Evolutionary conservation across 2,888 invertebrate genomes (phyloP).

Genomic region (Himalopsyche japonica): DNA sequence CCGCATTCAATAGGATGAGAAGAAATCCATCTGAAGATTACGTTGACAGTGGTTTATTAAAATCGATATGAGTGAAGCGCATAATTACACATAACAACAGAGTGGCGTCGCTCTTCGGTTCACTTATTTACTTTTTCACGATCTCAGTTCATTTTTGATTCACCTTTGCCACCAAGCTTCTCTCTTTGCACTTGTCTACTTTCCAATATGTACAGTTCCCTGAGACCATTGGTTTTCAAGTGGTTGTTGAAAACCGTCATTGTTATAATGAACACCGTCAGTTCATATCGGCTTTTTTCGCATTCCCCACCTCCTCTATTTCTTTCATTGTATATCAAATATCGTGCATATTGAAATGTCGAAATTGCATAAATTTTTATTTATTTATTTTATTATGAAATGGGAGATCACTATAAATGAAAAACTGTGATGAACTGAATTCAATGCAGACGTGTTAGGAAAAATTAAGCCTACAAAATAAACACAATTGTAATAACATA

Average conservation of each 20-base stretch:
- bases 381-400: no score
- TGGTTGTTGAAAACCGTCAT: background rate
- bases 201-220: background rate
- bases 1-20: background rate
- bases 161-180: constrained; percentile 21
- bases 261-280: background rate
- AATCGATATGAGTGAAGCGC: constrained; percentile 16
- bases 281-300: no score
- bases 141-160: constrained; percentile 21
- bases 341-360: no score
- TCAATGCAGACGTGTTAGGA: no score
- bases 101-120: background rate
- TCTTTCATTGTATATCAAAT: no score
- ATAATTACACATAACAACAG: constrained; percentile 17
- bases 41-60: constrained; percentile 11
- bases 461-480: no score
- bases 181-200: background rate
- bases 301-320: no score
- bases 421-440: no score
- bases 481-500: no score
- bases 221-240: background rate
- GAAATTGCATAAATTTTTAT: no score
- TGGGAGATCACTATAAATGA: no score
- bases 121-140: constrained; percentile 25
- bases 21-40: background rate